Evolutionary conservation across 2,113 vertebrate genomes (phyloP), one percentile per base, ranked within the genome.

Genomic region (Clinocottus analis): DNA sequence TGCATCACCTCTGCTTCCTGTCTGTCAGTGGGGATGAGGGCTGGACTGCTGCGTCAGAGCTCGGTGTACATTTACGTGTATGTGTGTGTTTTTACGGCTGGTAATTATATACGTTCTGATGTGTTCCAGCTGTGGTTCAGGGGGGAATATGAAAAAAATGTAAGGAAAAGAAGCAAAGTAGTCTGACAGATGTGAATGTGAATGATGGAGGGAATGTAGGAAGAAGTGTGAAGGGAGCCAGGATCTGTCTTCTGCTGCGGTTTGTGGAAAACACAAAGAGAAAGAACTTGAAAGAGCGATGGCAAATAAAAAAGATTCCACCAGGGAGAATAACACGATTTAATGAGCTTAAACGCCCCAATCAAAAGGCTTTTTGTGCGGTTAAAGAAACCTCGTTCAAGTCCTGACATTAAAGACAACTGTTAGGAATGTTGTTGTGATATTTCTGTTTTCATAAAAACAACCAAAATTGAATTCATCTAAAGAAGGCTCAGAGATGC

Each of bases 1-100:
- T 78, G 83, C 89, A 82, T 86, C 84, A 88, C 64, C 64, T 17
- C 37, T 19, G 73, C 53, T 83, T 88, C 85, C 84, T 77, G 64
- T 85, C 81, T 5, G 41, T 68, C 23, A 35, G 53, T 3, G 5
- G 16, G n/a, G 31, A 19, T 2, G 5, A 0, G 7, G 31, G n/a
- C 59, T 39, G 35, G 1, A 67, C 45, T 7, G 56, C 25, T 19
- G 11, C 1, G 27, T 60, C 37, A 56, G n/a, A 33, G 25, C 21
- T 71, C 16, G 37, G 58, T 14, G 19, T 21, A 25, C 4, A 4
- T 31, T 2, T 31, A 16, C 3, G 35, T 62, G 60, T 39, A 11
- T 39, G 21, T 13, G 33, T 7, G 60, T 39, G n/a, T n/a, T n/a
- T n/a, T n/a, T n/a, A n/a, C n/a, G n/a, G n/a, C n/a, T n/a, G n/a